Percentiles rank a stretch among this genome's conserved stretches.
Evolutionary conservation across 2,888 invertebrate genomes (phyloP).

Genomic region (Phanerotoma sp.): DNA sequence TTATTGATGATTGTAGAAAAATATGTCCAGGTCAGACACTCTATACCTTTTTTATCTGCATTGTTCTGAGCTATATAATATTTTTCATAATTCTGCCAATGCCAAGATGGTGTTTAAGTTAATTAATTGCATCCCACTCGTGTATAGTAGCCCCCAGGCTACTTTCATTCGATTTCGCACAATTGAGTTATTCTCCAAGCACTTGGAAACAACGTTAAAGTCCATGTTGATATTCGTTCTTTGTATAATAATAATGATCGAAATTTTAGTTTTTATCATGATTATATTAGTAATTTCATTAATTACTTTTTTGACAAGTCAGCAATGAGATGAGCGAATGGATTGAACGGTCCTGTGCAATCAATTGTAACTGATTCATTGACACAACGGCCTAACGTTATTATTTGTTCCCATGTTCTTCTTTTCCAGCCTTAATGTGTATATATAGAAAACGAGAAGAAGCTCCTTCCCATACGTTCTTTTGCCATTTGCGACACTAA

Average conservation of each 20-base stretch:
- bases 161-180: conserved; percentile 52
- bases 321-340: too few species aligned
- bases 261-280: too few species aligned
- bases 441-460: not conserved
- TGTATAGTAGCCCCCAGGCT: conserved; percentile 27
- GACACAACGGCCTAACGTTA: too few species aligned
- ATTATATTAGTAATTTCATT: too few species aligned
- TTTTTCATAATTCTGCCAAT: conserved; percentile 3
- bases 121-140: conserved; percentile 53
- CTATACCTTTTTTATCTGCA: too few species aligned
- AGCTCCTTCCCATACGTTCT: conserved; percentile 25
- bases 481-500: conserved; percentile 36
- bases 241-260: too few species aligned
- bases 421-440: not conserved
- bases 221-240: conserved; percentile 47
- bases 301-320: too few species aligned
- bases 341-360: too few species aligned
- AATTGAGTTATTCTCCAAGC: conserved; percentile 48
- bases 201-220: conserved; percentile 26
- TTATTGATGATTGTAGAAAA: too few species aligned
- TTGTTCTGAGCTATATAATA: conserved; percentile 7
- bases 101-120: conserved; percentile 45
- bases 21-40: too few species aligned
- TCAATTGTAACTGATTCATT: too few species aligned
- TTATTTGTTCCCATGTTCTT: too few species aligned